phyloP scores from a whole-genome alignment of 2,797 vertebrate genomes.

The Platalea minor region DNA sequence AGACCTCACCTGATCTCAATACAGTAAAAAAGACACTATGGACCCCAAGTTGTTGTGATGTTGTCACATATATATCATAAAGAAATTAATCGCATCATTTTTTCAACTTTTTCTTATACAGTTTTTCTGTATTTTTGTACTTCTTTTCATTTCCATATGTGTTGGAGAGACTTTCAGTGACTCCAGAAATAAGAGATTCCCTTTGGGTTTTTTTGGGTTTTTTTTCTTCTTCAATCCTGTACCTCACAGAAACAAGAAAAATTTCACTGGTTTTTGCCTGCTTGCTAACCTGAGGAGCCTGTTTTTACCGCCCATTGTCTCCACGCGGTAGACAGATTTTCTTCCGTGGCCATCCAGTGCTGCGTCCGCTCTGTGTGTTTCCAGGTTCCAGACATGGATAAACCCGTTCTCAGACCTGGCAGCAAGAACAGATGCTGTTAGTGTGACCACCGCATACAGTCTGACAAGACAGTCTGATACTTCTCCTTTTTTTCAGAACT shows the following conservation, averaged over 20 bases:
- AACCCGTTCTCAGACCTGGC: constrained; percentile 85
- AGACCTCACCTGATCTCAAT: neutral
- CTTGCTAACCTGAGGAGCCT: constrained; percentile 85
- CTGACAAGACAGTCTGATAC: neutral
- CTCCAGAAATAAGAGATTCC: neutral
- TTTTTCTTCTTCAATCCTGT: neutral
- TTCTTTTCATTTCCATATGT: neutral
- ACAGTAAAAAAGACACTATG: neutral
- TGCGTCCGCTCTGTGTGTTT: constrained; percentile 77
- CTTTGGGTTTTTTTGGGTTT: too few relatives aligned
- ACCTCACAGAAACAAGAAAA: neutral
- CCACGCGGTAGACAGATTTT: constrained; percentile 85
- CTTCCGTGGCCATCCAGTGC: constrained; percentile 84
- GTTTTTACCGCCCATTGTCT: constrained; percentile 68
- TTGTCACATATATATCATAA: neutral
- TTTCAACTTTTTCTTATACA: neutral
- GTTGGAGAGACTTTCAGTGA: neutral
- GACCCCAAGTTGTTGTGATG: neutral
- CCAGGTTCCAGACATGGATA: constrained; percentile 91
- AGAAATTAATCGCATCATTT: neutral
- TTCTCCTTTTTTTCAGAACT: neutral
- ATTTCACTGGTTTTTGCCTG: neutral
- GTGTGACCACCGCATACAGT: neutral
- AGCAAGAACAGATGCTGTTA: neutral
- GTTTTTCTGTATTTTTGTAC: neutral